These are phyloP conservation scores for Sarcoramphus papa DNA, from an alignment of 2,797 vertebrate species.

Conservation along the genomic window DNA sequence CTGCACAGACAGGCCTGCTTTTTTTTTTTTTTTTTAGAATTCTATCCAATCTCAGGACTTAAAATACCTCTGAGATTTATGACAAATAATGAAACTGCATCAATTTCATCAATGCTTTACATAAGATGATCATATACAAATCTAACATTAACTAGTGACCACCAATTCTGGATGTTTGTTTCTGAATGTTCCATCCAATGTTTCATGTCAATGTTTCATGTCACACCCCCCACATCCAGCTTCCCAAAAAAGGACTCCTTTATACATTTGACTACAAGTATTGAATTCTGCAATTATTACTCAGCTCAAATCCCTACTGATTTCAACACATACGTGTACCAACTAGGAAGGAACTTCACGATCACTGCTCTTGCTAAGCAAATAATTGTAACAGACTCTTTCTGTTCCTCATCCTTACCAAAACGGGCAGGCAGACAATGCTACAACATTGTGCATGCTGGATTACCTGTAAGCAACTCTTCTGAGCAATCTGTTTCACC, in stretches of 20 bases:
- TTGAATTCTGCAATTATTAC: not conserved
- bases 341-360: not conserved
- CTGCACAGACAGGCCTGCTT: not conserved
- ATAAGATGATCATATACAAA: not conserved
- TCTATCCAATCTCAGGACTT: not conserved
- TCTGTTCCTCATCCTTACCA: not conserved
- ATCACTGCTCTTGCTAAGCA: not conserved
- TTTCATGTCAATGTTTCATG: fast-evolving
- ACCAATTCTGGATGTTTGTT: too few relatives aligned
- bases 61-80: not conserved
- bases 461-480: not conserved
- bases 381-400: not conserved
- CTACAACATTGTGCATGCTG: not conserved
- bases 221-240: not conserved
- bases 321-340: not conserved
- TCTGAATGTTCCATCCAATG: not conserved
- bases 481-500: not conserved
- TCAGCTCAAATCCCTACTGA: not conserved
- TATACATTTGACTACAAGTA: fast-evolving
- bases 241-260: not conserved
- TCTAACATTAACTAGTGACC: too few relatives aligned
- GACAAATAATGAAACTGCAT: not conserved
- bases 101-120: not conserved
- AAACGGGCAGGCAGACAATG: not conserved
- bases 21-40: not conserved